A percentile compares a stretch with the other conserved stretches of the same genome.
Evolutionary conservation across 2,113 vertebrate species (phyloP).

Genomic region (Leptosomus discolor): DNA sequence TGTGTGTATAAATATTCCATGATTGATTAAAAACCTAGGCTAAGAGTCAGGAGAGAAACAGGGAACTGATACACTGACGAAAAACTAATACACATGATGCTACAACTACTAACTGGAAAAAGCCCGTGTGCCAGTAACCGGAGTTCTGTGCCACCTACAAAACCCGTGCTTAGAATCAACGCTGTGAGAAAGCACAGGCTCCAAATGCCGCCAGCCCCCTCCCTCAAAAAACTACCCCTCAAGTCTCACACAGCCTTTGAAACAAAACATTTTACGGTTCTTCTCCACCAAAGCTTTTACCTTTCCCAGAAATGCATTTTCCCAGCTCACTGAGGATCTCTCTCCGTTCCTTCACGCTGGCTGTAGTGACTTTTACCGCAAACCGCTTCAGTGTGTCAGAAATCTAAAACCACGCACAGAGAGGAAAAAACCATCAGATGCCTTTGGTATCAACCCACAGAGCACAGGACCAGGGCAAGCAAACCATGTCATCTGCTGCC

Average conservation of each 20-base stretch:
- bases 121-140: neutral
- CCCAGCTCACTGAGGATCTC: slow-evolving; percentile 88
- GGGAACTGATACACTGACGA: neutral
- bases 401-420: slow-evolving; percentile 72
- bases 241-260: neutral
- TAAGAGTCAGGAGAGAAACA: neutral
- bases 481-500: neutral
- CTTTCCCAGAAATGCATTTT: slow-evolving; percentile 86
- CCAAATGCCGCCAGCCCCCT: rapidly evolving
- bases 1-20: neutral
- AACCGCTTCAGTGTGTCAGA: slow-evolving; percentile 94
- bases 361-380: slow-evolving; percentile 91
- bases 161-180: rapidly evolving
- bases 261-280: neutral
- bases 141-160: neutral
- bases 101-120: neutral
- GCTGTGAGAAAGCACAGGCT: neutral
- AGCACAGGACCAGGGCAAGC: neutral
- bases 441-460: neutral
- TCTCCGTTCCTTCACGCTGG: slow-evolving; percentile 91
- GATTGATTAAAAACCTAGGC: neutral
- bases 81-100: neutral
- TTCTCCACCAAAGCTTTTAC: slow-evolving; percentile 56
- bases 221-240: neutral
- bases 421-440: neutral